Evolutionary conservation across 2,888 invertebrate genomes (phyloP), one percentile per base, ranked within the genome.

Genomic region (Mamestra brassicae): DNA sequence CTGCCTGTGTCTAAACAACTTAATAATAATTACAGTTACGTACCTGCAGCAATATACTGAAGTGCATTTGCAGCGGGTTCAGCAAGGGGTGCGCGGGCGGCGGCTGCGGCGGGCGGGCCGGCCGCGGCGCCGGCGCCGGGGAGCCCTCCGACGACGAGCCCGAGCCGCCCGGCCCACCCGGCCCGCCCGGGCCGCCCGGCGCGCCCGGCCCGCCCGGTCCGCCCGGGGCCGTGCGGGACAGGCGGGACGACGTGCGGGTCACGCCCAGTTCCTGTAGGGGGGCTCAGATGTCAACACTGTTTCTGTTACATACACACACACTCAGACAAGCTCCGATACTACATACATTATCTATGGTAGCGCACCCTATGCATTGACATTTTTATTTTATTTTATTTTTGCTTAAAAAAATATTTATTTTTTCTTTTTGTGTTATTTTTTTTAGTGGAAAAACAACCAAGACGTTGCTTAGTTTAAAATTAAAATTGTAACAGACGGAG

Each of bases 21-120:
- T 26, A 1, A 26, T 26, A 26, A 26, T 26, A 26, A 26, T 26
- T 26, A 26, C 6, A 6, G 2, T 4, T 42, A 42, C 71, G 34
- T 90, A 97, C 97, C 97, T 97, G 97, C 69, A 99, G 94, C 78
- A 98, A 97, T 47, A 99, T 97, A 74, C 98, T 98, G 95, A 99
- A 99, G 92, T 99, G 98, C 97, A 99, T 98, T 34, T 98, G 98
- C 79, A 99, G 97, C 0, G 99, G 99, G 88, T 98, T 98, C 50
- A 98, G 94, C 45, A 98, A 92, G 38, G 97, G 97, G 80, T 97
- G 97, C 67, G 87, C 63, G 65, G 89, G 78, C 74, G 90, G 76
- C 80, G 89, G 78, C 0, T 72, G 84, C 54, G 88, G 89, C 5
- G 80, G 71, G 10, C 97, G 97, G 96, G 81, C 87, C 70, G 76